Conservation (phyloP, 1,140 invertebrate species). For the Eubasilissa regina region DNA sequence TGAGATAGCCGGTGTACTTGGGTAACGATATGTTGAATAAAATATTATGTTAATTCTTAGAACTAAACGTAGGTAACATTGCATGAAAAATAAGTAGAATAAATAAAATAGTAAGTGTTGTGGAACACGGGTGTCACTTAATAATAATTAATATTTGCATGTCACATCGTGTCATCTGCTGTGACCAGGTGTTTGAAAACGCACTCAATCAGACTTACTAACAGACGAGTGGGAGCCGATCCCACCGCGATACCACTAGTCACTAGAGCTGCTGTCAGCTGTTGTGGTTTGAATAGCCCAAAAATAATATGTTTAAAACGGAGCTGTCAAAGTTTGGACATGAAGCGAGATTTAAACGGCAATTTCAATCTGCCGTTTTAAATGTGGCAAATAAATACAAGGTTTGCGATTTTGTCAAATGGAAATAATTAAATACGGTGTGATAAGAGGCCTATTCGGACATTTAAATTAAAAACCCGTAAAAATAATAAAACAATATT, state of each 20-base stretch:
- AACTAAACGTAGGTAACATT: too few relatives aligned
- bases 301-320: neutral
- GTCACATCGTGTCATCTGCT: neutral
- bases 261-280: constrained; percentile 3
- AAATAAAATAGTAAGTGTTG: too few relatives aligned
- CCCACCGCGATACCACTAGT: neutral
- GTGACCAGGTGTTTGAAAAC: neutral
- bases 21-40: too few relatives aligned
- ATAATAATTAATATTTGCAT: too few relatives aligned
- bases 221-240: neutral
- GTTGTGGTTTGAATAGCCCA: constrained; percentile 1
- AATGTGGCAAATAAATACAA: neutral
- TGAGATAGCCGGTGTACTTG: too few relatives aligned
- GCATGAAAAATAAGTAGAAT: too few relatives aligned
- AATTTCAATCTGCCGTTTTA: neutral
- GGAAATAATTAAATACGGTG: neutral
- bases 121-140: too few relatives aligned
- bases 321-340: neutral
- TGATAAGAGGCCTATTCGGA: too few relatives aligned
- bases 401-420: neutral
- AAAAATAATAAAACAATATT: too few relatives aligned
- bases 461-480: too few relatives aligned
- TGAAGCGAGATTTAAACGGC: neutral
- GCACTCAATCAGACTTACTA: neutral
- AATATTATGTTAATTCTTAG: too few relatives aligned